Evolutionary conservation across 2,113 vertebrate species (phyloP), one percentile per base, ranked within the genome.

Genomic region (Pimephales promelas): DNA sequence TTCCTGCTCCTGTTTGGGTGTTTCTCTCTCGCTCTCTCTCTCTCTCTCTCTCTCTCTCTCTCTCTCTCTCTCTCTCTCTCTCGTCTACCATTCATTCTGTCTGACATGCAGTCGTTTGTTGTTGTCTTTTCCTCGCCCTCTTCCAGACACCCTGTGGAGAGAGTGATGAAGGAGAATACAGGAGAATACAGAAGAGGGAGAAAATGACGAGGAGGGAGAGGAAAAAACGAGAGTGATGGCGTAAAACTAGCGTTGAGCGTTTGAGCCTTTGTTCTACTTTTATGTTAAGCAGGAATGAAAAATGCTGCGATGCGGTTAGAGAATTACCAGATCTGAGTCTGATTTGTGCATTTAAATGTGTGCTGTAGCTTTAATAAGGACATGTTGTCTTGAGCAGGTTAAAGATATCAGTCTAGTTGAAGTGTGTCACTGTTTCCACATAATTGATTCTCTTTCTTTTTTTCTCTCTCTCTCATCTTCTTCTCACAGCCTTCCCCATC

Each of bases 81-180:
- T 43, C 57, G 49, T 75, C 59, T 68, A 49, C 64, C 84, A 85
- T 87, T 79, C 56, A 76, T 87, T 84, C 80, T 81, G 80, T 57
- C 62, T 88, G 86, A 86, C 87, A 86, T 66, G 83, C 82, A 66
- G 54, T 85, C 83, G 47, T 83, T 86, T 86, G 80, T 88, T 86
- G 83, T 81, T 86, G 85, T 88, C 84, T 85, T 83, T 86, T 77
- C 64, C 16, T 84, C 22, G 78, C 59, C 72, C 68, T 70, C 87
- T 81, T 78, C 82, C 73, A 47, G 85, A 83, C 43, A 14, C 62
- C 84, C 83, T 59, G 84, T 49, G 75, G 81, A 79, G 86, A 89
- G 78, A 78, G 31, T 85, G 83, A 83, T 86, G 81, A 73, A 79
- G 31, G 83, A 75, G 74, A 82, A 82, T 57, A 85, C 28, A 68